These are phyloP conservation scores for Eilema sororculum DNA, from an alignment of 2,888 invertebrate genomes.

Conservation along the genomic window DNA sequence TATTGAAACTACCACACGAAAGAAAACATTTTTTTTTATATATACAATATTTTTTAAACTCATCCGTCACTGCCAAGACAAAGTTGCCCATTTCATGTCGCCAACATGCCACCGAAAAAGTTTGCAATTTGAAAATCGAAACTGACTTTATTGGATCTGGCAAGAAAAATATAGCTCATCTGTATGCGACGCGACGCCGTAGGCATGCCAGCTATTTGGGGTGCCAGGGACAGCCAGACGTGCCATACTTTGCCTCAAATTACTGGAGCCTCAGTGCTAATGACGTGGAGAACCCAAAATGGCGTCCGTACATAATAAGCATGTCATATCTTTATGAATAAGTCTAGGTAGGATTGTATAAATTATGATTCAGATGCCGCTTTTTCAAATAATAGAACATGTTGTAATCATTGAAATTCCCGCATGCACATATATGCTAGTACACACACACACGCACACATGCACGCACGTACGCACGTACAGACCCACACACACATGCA, in stretches of 20 bases:
- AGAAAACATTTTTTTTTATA: too few species aligned
- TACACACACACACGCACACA: not conserved
- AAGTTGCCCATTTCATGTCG: not conserved
- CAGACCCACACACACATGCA: too few species aligned
- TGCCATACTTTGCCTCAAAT: not conserved
- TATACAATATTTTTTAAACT: not conserved
- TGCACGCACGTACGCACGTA: not conserved
- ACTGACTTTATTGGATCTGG: constrained; percentile 1
- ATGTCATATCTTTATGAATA: not conserved
- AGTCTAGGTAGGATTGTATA: not conserved
- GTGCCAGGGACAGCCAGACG: not conserved
- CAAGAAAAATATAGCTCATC: not conserved
- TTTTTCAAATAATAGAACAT: too few species aligned
- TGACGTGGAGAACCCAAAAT: not conserved
- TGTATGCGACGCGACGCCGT: not conserved
- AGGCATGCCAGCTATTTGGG: not conserved
- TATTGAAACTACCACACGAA: not conserved
- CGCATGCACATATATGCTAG: too few species aligned
- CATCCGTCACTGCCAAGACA: not conserved
- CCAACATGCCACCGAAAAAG: not conserved
- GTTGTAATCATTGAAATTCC: too few species aligned
- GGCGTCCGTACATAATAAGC: not conserved
- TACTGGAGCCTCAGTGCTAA: not conserved
- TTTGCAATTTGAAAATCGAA: constrained; percentile 2
- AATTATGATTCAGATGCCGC: too few species aligned